phyloP scores from a whole-genome alignment of 2,888 invertebrate genomes.

The Nycteola revayana region DNA sequence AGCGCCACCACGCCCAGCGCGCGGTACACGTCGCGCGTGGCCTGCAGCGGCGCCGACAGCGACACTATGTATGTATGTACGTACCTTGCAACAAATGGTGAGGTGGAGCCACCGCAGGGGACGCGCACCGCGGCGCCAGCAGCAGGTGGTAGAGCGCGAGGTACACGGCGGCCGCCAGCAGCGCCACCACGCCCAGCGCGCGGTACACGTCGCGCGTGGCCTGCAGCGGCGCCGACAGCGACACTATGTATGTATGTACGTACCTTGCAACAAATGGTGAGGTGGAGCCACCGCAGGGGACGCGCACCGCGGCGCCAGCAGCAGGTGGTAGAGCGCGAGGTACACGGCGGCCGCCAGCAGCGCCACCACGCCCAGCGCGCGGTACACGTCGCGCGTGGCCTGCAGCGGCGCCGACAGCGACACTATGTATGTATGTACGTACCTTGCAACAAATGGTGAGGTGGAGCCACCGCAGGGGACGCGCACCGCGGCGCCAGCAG shows the following conservation, averaged over 20 bases:
- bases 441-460: slow-evolving; percentile 86
- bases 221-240: slow-evolving; percentile 63
- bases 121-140: slow-evolving; percentile 87
- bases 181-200: too few species aligned
- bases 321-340: slow-evolving; percentile 87
- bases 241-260: too few species aligned
- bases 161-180: slow-evolving; percentile 86
- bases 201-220: slow-evolving; percentile 81
- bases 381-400: slow-evolving; percentile 79
- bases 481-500: slow-evolving; percentile 88
- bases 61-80: too few species aligned
- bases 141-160: slow-evolving; percentile 88
- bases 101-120: slow-evolving; percentile 85
- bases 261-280: slow-evolving; percentile 85
- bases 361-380: too few species aligned
- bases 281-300: slow-evolving; percentile 86
- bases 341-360: slow-evolving; percentile 87
- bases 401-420: slow-evolving; percentile 64
- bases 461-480: slow-evolving; percentile 85
- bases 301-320: slow-evolving; percentile 88
- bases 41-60: slow-evolving; percentile 61
- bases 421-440: too few species aligned
- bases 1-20: too few species aligned
- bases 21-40: slow-evolving; percentile 80
- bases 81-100: slow-evolving; percentile 85